Percentiles rank a stretch among this genome's conserved stretches.
These are phyloP conservation scores for Blastobasis adustella DNA, from an alignment of 2,888 invertebrate species.

Conservation along the genomic window DNA sequence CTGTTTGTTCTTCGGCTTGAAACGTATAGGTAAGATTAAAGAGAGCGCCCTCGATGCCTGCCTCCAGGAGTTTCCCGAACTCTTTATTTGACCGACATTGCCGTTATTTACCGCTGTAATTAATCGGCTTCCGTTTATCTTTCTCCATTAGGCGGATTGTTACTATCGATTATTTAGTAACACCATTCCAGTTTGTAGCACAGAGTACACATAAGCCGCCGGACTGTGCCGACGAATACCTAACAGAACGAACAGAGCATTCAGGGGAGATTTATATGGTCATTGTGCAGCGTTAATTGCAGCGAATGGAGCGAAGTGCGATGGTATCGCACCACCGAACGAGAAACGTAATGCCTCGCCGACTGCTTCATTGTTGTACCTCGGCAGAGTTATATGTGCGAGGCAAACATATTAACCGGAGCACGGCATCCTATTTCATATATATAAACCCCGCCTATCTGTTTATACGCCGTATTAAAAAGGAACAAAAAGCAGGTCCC, in stretches of 20 bases:
- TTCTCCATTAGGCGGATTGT: neutral
- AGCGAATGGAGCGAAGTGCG: conserved; percentile 61
- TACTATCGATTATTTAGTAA: conserved; percentile 8
- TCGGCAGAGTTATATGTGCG: conserved; percentile 34
- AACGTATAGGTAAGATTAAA: conserved; percentile 68
- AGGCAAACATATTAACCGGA: conserved; percentile 28
- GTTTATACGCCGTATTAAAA: conserved; percentile 24
- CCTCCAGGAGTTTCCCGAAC: conserved; percentile 30
- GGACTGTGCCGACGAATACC: conserved; percentile 33
- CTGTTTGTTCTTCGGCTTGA: conserved; percentile 70
- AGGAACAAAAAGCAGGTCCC: conserved; percentile 28
- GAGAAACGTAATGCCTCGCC: conserved; percentile 51
- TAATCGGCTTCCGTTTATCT: conserved; percentile 38
- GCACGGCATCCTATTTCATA: conserved; percentile 24
- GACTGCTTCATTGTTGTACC: conserved; percentile 30
- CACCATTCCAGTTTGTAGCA: conserved; percentile 8
- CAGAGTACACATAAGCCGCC: conserved; percentile 25
- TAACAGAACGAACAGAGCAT: conserved; percentile 52
- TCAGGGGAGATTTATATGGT: conserved; percentile 67
- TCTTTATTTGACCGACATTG: conserved; percentile 35
- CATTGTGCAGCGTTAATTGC: conserved; percentile 71
- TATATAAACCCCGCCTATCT: conserved; percentile 20
- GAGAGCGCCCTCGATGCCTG: conserved; percentile 43
- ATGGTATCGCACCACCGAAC: conserved; percentile 58
- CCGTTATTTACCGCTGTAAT: conserved; percentile 33